Percentiles rank a stretch among this genome's conserved stretches.
These are phyloP conservation scores for Pseudochromis fuscus DNA, from an alignment of 2,797 vertebrate species.

Conservation along the genomic window DNA sequence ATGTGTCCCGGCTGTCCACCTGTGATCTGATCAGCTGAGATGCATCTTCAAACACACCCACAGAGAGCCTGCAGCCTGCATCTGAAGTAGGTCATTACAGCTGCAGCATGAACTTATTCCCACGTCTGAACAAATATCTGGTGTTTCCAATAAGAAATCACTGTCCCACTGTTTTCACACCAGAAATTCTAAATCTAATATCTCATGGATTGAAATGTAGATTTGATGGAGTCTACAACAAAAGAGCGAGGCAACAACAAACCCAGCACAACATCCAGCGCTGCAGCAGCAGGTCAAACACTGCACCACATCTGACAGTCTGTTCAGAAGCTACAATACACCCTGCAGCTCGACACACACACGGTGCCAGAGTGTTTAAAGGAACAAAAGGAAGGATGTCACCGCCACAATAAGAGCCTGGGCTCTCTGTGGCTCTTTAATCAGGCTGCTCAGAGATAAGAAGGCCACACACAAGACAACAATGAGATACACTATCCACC, in stretches of 20 bases:
- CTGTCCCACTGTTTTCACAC: too few relatives aligned
- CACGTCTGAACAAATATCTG: too few relatives aligned
- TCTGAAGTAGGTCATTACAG: too few relatives aligned
- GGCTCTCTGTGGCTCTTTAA: constrained; percentile 30
- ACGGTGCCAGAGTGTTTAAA: constrained; percentile 9
- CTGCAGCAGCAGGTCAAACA: not conserved
- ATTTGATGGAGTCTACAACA: too few relatives aligned
- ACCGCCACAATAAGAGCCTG: constrained; percentile 28
- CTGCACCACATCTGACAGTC: not conserved
- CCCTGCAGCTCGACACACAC: constrained; percentile 1
- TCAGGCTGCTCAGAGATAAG: constrained; percentile 49
- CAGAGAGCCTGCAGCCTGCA: too few relatives aligned
- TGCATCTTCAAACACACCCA: too few relatives aligned
- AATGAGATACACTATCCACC: constrained; percentile 21
- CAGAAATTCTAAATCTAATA: too few relatives aligned
- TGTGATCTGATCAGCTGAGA: too few relatives aligned
- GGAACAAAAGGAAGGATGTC: constrained; percentile 18
- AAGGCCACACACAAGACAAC: constrained; percentile 27
- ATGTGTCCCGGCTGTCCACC: too few relatives aligned
- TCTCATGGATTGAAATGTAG: too few relatives aligned
- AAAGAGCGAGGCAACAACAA: not conserved
- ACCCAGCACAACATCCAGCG: not conserved
- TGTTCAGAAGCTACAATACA: not conserved
- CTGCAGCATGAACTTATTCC: too few relatives aligned
- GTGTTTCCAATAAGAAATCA: too few relatives aligned